These are phyloP conservation scores for Falco rusticolus DNA, from an alignment of 2,797 vertebrate genomes.

Conservation along the genomic window DNA sequence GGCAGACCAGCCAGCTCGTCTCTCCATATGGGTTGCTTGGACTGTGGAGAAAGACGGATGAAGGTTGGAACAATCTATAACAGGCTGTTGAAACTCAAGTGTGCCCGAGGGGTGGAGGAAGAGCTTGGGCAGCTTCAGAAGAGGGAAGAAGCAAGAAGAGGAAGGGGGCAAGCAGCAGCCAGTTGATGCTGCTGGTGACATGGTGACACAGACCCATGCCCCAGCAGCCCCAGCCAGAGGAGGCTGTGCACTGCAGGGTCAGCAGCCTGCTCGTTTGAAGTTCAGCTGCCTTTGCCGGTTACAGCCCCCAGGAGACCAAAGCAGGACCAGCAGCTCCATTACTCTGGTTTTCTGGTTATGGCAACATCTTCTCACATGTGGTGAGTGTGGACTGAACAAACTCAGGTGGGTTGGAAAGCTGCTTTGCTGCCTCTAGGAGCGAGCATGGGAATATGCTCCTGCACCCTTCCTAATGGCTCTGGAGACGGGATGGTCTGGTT, in stretches of 20 bases:
- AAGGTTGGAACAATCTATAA: not conserved
- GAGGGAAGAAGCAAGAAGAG: not conserved
- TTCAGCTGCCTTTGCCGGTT: not conserved
- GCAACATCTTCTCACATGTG: not conserved
- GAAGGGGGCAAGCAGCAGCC: not conserved
- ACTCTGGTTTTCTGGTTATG: not conserved
- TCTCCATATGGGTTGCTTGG: not conserved
- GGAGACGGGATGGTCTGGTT: not conserved
- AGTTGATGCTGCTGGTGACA: not conserved
- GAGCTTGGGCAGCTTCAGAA: not conserved
- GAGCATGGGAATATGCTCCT: accelerated
- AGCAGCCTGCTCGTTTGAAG: not conserved
- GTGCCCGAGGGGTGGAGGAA: not conserved
- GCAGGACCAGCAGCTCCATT: not conserved
- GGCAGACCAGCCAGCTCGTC: not conserved
- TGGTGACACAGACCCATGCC: not conserved
- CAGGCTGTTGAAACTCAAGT: not conserved
- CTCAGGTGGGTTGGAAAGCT: not conserved
- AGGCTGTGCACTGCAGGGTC: accelerated
- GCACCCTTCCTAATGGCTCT: not conserved
- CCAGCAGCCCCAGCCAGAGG: not conserved
- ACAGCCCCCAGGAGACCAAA: not conserved
- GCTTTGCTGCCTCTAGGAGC: not conserved
- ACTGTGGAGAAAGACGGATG: not conserved
- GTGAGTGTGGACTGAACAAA: not conserved